Base-by-base conservation (phyloP, 2,888 invertebrate genomes). In the Leptopilina myrica region DNA sequence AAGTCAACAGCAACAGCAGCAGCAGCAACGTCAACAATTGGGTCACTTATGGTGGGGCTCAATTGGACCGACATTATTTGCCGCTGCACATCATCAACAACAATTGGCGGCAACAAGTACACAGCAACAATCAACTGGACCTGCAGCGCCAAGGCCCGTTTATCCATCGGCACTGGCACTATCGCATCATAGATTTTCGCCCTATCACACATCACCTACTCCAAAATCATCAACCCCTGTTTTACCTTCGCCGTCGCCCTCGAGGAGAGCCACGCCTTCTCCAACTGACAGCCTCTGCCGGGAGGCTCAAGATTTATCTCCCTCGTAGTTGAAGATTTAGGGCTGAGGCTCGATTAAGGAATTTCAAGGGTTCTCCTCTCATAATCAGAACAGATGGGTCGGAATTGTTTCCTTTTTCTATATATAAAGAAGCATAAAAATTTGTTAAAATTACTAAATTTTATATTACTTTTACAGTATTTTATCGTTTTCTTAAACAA, bases 81-180 rank as follows among this genome's bases (percentile, higher is more conserved):
- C 93, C 1, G 93, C 93, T 0, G 93, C 86, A 84, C 93, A 90
- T 75, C 92, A 91, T 77, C 90, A 90, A 3, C 90, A 90, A 76
- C 95, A 95, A 86, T 87, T 95, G 73, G 93, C 94, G 0, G 91
- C 92, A 0, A 91, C 92, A 0, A 92, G 92, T 64, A 92, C 93
- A 5, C 86, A 88, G 75, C 87, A 86, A 64, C 82, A 86, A 6
- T 81, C 88, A 76, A 78, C 86, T 73, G 90, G 85, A 11, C 91
- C 91, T 6, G 90, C 90, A 0, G 91, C 92, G 0, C 91, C 92
- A 0, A 78, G 90, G 20, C 90, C 91, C 0, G 86, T 91, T 20
- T 91, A 91, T 76, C 91, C 91, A 0, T 89, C 90, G 26, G 89
- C 91, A 0, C 82, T 91, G 9, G 89, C 90, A 0, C 85, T 92